Evolutionary conservation across 1,140 invertebrate species (phyloP).

Genomic region (Bilobella aurantiaca): DNA sequence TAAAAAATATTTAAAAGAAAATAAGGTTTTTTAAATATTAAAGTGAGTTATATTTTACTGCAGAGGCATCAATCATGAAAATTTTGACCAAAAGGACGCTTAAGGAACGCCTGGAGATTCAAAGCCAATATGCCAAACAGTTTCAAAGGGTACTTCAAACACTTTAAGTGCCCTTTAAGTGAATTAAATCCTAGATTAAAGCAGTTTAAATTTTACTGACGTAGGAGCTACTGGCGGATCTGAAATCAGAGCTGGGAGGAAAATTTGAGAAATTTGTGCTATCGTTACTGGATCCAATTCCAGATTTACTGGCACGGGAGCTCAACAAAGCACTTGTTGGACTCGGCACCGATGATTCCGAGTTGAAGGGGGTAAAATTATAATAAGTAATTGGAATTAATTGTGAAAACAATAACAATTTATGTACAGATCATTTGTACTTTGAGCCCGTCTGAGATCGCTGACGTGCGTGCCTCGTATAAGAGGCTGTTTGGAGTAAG

Average conservation of each 20-base stretch:
- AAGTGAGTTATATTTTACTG: too few species aligned
- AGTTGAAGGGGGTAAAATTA: conserved; percentile 38
- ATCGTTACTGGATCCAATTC: conserved; percentile 56
- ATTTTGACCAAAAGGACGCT: background rate
- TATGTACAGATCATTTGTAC: conserved; percentile 54
- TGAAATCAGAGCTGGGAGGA: conserved; percentile 63
- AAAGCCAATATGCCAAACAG: background rate
- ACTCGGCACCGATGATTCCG: conserved; percentile 50
- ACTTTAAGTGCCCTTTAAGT: background rate
- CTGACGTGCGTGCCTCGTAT: conserved; percentile 53
- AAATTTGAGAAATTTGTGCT: conserved; percentile 67
- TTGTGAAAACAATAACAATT: background rate
- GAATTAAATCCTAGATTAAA: background rate
- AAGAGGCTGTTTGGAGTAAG: conserved; percentile 56
- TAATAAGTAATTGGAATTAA: background rate
- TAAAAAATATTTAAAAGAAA: background rate
- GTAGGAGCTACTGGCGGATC: conserved; percentile 61
- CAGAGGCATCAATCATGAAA: background rate
- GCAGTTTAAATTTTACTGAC: background rate
- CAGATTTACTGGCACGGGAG: conserved; percentile 59
- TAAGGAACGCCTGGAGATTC: background rate
- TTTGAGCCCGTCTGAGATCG: conserved; percentile 54
- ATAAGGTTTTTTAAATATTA: background rate
- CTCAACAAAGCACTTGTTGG: conserved; percentile 57
- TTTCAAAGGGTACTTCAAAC: background rate